Evolutionary conservation across 2,113 vertebrate genomes (phyloP).

Genomic region (Brachyhypopomus gauderio): DNA sequence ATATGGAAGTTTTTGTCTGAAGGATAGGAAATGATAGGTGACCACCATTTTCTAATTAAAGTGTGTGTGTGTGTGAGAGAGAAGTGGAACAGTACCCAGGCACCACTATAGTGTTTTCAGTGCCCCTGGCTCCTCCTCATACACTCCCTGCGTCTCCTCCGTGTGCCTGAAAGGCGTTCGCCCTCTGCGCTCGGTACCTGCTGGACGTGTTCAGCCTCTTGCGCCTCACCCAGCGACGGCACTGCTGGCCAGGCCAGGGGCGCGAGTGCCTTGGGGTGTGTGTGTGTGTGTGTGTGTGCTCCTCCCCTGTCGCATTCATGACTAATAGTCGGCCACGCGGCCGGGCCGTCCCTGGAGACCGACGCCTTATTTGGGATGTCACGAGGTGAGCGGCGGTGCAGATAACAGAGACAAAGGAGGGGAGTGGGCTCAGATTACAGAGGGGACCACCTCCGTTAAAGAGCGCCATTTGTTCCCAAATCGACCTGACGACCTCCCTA

Average conservation of each 20-base stretch:
- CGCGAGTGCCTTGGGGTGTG: not conserved
- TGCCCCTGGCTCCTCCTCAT: not conserved
- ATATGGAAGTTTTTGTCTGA: slow-evolving; percentile 29
- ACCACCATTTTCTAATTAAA: slow-evolving; percentile 16
- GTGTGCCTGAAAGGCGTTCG: not conserved
- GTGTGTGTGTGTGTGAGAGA: not conserved
- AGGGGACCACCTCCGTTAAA: slow-evolving; percentile 83
- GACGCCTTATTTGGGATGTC: slow-evolving; percentile 65
- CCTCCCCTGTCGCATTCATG: slow-evolving; percentile 48
- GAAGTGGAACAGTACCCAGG: not conserved
- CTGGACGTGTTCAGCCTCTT: not conserved
- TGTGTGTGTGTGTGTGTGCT: not conserved
- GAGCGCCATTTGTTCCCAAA: slow-evolving; percentile 81
- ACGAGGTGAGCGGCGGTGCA: slow-evolving; percentile 53
- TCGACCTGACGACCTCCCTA: slow-evolving; percentile 87
- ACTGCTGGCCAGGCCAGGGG: not conserved
- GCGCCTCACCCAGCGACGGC: too few species aligned
- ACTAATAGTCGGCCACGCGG: slow-evolving; percentile 53
- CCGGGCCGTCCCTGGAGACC: slow-evolving; percentile 53
- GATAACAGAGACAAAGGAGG: slow-evolving; percentile 66
- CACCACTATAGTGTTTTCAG: too few species aligned
- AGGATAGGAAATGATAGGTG: slow-evolving; percentile 9
- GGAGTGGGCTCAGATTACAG: slow-evolving; percentile 74
- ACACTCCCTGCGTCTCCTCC: not conserved
- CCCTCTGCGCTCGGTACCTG: not conserved